phyloP scores from a whole-genome alignment of 1,140 invertebrate species.

The Apis cerana region DNA sequence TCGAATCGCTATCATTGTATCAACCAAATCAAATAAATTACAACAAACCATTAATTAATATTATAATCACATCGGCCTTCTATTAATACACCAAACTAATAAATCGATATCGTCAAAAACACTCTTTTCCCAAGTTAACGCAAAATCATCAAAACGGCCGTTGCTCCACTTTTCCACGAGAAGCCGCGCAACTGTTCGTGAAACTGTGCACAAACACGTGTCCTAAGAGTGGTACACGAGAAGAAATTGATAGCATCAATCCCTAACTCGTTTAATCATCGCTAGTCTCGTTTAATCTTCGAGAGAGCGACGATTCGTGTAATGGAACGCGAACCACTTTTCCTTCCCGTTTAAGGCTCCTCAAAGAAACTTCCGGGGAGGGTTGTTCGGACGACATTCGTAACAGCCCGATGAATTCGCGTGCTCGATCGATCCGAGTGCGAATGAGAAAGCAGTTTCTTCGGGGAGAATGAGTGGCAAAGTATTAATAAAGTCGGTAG shows the following conservation, averaged over 20 bases:
- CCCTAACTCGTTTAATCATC: slow-evolving; percentile 41
- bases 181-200: background rate
- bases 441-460: background rate
- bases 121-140: background rate
- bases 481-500: no score
- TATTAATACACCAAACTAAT: no score
- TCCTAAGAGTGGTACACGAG: background rate
- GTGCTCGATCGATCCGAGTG: background rate
- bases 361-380: slow-evolving; percentile 29
- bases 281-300: slow-evolving; percentile 36
- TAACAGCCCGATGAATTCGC: slow-evolving; percentile 4
- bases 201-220: background rate
- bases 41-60: no score
- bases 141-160: background rate
- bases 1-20: no score
- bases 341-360: background rate
- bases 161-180: background rate
- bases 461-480: background rate
- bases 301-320: slow-evolving; percentile 8
- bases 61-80: no score
- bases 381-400: background rate
- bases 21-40: no score
- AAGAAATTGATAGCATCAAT: slow-evolving; percentile 14
- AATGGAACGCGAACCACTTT: slow-evolving; percentile 31
- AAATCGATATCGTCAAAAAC: no score